Percentiles rank a stretch among this genome's conserved stretches.
phyloP scores from a whole-genome alignment of 2,888 invertebrate genomes.

The Tolmerus cingulatus region DNA sequence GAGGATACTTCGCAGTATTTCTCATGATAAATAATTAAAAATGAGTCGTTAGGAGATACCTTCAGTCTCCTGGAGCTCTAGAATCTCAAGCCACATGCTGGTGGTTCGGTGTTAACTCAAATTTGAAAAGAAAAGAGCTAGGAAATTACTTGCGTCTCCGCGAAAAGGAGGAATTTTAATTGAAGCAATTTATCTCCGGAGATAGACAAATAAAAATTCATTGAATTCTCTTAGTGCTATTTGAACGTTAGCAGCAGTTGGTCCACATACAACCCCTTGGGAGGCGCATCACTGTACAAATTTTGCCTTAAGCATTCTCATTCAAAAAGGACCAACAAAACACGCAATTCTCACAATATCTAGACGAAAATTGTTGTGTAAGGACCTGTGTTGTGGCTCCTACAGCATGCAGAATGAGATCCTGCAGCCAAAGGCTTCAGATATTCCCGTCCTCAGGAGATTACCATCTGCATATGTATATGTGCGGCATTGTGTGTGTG shows the following conservation, averaged over 20 bases:
- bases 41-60: not conserved
- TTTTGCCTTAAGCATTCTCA: not conserved
- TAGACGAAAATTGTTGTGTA: not conserved
- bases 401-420: not conserved
- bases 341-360: not conserved
- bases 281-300: not conserved
- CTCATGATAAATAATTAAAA: not conserved
- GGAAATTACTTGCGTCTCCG: not conserved
- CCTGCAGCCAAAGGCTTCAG: not conserved
- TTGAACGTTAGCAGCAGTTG: not conserved
- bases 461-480: not conserved
- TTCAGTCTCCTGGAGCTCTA: not conserved
- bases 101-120: not conserved
- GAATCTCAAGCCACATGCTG: not conserved
- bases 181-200: not conserved
- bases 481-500: not conserved
- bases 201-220: not conserved
- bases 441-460: not conserved
- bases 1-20: not conserved
- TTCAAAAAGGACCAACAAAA: not conserved
- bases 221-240: not conserved
- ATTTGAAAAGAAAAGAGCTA: not conserved
- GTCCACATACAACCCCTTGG: not conserved
- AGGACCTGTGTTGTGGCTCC: not conserved
- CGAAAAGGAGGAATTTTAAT: not conserved